Evolutionary conservation across 2,113 vertebrate genomes (phyloP), one percentile per base, ranked within the genome.

Genomic region (Ramphastos sulfuratus): DNA sequence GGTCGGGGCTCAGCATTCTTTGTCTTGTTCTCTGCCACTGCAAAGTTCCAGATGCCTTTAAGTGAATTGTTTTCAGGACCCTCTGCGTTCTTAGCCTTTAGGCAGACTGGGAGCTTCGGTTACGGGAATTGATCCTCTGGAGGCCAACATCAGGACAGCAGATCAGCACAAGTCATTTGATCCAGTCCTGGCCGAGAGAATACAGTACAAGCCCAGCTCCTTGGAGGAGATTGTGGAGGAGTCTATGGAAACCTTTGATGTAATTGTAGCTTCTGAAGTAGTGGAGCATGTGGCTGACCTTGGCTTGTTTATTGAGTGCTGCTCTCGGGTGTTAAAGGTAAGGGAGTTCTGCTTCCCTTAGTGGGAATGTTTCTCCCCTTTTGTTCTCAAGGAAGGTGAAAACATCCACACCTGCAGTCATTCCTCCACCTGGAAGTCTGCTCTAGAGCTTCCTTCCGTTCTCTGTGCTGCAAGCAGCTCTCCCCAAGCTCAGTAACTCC

Each of bases 181-280:
- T 97, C 99, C 98, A 0, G 97, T 98, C 70, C 97, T 99, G 63
- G 93, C 91, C 61, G 84, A 97, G 61, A 96, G 92, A 33, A 97
- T 99, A 92, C 96, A 97, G 84, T 99, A 99, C 96, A 98, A 90
- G 95, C 94, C 90, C 27, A 98, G 98, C 93, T 98, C 98, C 60
- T 95, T 99, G 93, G 99, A 99, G 96, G 98, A 99, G 82, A 98
- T 99, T 48, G 96, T 97, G 15, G 97, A 97, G 58, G 98, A 98
- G 52, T 96, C 79, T 58, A 84, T 95, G 79, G 97, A 97, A 95
- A 93, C 83, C 28, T 99, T 98, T 87, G 98, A 99, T 87, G 99
- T 99, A 7, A 95, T 99, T 4, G 95, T 99, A 87, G 99, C 99
- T 50, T 99, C 99, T 35, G 99, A 99, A 97, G 98, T 99, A 89